Base-by-base conservation (phyloP, 1,140 invertebrate genomes). In the Temnothorax curvispinosus region DNA sequence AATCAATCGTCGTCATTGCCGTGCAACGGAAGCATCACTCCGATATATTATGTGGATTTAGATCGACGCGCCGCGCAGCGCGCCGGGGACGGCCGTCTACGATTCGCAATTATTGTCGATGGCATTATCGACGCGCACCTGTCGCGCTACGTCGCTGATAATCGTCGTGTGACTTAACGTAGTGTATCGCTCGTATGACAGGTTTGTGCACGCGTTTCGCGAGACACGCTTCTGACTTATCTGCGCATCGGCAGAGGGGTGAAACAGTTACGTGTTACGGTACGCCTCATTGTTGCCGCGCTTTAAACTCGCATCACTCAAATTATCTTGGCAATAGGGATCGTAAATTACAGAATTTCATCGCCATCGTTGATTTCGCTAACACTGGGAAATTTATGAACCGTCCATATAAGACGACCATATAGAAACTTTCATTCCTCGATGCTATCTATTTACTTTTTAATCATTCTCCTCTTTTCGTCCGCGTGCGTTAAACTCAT, bases 41-140 rank as follows among this genome's bases (percentile, higher is more conserved):
- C 89, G 90, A 90, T 91, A 91, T 92, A 91, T 93, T 93, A 90
- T 90, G 91, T 89, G 92, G 88, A 93, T 92, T 90, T 91, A 91
- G 93, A 93, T 93, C 93, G 92, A 92, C 92, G 65, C 81, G 67
- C 44, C 92, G 65, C 81, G 67, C 44, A 1, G 27, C 27, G 27
- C 27, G 27, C 27, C 65, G 67, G 35, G 65, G 54, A 87, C 72
- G 93, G 89, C 93, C 92, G 89, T 86, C 86, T 84, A 92, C 92
- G 92, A 94, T 93, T 94, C 89, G 92, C 93, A 94, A 94, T 94
- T 93, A 94, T 94, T 93, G 93, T 93, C 92, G 90, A 85, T 89
- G 69, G 89, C 88, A 92, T 94, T 94, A 94, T 94, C 93, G 91
- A 89, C 90, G 69, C 87, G 81, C 90, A 93, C 92, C 92, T 92